Base-by-base conservation (phyloP, 1,140 invertebrate genomes). In the Drosophila lacertosa region DNA sequence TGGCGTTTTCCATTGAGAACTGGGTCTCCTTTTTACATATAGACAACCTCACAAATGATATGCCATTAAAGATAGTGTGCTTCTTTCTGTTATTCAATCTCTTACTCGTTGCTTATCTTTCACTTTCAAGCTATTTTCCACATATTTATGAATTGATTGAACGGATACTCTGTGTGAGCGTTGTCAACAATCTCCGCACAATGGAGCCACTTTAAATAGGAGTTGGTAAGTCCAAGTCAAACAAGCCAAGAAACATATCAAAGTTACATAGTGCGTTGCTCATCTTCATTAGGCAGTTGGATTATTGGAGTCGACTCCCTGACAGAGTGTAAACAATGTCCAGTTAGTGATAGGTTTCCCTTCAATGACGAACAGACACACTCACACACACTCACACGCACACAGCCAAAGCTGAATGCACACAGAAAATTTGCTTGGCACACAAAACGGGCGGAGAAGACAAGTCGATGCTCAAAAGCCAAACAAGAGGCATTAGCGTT, bases 221-320 rank as follows among this genome's bases (percentile, higher is more conserved):
- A 39, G 65, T 84, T 39, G 62, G 66, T 69, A 83, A 81, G 80
- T 86, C 80, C 68, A 80, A 84, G 68, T 74, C 81, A 84, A 84
- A 84, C 80, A 80, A 42, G 74, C 47, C 60, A 75, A 86, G 76
- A 86, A 68, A 86, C 77, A 86, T 74, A 86, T 86, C 80, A 86
- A 86, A 74, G 67, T 73, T 77, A 48, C 77, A 80, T 80, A 76
- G 73, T 86, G 76, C 63, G 39, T 40, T 47, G 53, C 39, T 42
- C 59, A 39, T 53, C 63, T 48, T 63, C 76, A 45, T 55, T 70
- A 70, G 26, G 37, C 51, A 26, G 29, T 15, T 40, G 15, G 16
- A 76, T 76, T 59, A 60, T 39, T 39, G 33, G 3, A 53, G 62
- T 45, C 35, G 33, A 59, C 51, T 66, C 58, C 63, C 45, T 66